phyloP scores from a whole-genome alignment of 2,113 vertebrate species.

The Ia io region DNA sequence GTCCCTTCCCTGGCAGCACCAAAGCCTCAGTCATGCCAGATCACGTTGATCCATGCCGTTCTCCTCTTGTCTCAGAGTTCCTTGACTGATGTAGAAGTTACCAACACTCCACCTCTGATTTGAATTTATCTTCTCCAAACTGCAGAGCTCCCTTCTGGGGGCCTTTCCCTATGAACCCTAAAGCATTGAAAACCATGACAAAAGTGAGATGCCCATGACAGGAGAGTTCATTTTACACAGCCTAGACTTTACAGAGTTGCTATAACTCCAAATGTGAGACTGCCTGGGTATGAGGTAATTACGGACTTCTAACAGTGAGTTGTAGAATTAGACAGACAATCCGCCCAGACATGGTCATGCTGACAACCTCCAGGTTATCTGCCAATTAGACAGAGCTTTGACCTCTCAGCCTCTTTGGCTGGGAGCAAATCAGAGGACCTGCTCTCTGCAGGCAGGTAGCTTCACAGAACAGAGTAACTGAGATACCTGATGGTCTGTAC shows the following conservation, averaged over 20 bases:
- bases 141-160: neutral
- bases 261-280: too few species aligned
- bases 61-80: neutral
- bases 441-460: neutral
- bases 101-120: neutral
- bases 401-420: neutral
- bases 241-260: too few species aligned
- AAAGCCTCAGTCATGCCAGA: neutral
- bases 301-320: neutral
- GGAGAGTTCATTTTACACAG: too few species aligned
- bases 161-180: neutral
- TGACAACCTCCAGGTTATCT: neutral
- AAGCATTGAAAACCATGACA: neutral
- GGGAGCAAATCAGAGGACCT: neutral
- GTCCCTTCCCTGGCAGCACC: neutral
- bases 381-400: neutral
- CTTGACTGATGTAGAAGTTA: neutral
- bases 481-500: neutral
- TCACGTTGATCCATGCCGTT: neutral
- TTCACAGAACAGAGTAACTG: neutral
- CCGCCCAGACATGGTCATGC: neutral
- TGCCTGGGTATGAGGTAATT: neutral
- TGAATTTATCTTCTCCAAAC: neutral
- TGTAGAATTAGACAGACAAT: neutral
- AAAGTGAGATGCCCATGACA: too few species aligned